Base-by-base conservation (phyloP, 2,888 invertebrate species). In the Polyommatus iphigenia region DNA sequence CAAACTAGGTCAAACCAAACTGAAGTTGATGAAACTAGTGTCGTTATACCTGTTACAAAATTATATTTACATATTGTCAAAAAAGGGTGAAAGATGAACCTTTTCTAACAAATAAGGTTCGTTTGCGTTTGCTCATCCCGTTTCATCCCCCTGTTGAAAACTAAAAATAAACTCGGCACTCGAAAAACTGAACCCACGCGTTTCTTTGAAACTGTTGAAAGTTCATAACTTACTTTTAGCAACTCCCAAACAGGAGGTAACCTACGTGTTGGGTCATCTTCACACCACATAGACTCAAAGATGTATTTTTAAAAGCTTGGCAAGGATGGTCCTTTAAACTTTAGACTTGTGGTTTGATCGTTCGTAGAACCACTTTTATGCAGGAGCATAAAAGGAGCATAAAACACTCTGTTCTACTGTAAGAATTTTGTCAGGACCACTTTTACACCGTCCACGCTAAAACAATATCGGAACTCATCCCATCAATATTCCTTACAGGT, bases 401-500 rank as follows among this genome's bases (percentile, higher is more conserved):
- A n/a, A n/a, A n/a, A n/a, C n/a, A n/a, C n/a, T n/a, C n/a, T n/a
- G n/a, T n/a, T n/a, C n/a, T n/a, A n/a, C n/a, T n/a, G n/a, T n/a
- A 24, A 24, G 24, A 1, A 10, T 46, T 10, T 46, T 46, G 10
- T 46, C 46, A 46, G 46, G 46, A 10, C 46, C 10, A 46, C 46
- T 46, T 46, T 46, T 46, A 46, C 46, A 46, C 46, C 10, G 46
- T 46, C 3, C 41, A 46, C 41, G 10, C 7, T 46, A 7, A 46
- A 46, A 46, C 10, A 46, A 10, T 2, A 7, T 46, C 41, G 10
- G 41, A 2, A 46, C 41, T 46, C 41, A 46, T 13, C 10, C 46
- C 46, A 59, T 59, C 1, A 59, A 59, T 59, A 18, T 10, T 59
- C 8, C 20, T 59, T 24, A 62, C 79, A 98, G 98, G 96, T 85